Evolutionary conservation across 2,797 vertebrate genomes (phyloP), one percentile per base, ranked within the genome.

Genomic region (Atherinosoma microstoma): DNA sequence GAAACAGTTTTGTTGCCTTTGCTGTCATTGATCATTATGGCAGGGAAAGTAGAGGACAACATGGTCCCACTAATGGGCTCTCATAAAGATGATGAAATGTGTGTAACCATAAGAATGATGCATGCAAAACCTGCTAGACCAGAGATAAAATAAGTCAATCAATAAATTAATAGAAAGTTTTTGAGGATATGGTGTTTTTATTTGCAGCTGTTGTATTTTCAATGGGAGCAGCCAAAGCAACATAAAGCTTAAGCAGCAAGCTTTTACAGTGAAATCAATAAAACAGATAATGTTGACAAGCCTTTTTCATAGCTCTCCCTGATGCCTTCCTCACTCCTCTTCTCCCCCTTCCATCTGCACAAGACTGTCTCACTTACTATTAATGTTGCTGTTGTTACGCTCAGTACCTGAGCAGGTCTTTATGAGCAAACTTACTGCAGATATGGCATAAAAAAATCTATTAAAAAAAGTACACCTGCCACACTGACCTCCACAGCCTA

Each of bases 181-280:
- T 88, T 87, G 74, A 83, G 79, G 76, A 84, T 87, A 85, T 93
- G 75, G 64, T 47, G 29, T 51, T 74, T 67, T 86, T 90, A 92
- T 92, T 89, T 91, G 88, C 69, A 47, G 84, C 86, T 80, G 90
- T 94, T 91, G 87, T 94, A 93, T 94, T 94, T 94, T 94, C 92
- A 91, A 84, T 92, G 84, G 80, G 90, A 70, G 80, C 82, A 84
- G 90, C 91, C 87, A 91, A 89, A 92, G 92, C 90, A 91, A 94
- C 91, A 93, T 93, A 94, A 95, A 94, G 88, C 93, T 93, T 94
- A 94, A 94, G 91, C 89, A 88, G 91, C 87, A 84, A 88, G 88
- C 84, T 93, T 95, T 95, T 95, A 95, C 92, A 89, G 93, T 92
- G 90, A 93, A 95, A 95, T 95, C 94, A 95, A 95, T 95, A 95